Conservation (phyloP, 2,113 vertebrate species). For the Colius striatus region DNA sequence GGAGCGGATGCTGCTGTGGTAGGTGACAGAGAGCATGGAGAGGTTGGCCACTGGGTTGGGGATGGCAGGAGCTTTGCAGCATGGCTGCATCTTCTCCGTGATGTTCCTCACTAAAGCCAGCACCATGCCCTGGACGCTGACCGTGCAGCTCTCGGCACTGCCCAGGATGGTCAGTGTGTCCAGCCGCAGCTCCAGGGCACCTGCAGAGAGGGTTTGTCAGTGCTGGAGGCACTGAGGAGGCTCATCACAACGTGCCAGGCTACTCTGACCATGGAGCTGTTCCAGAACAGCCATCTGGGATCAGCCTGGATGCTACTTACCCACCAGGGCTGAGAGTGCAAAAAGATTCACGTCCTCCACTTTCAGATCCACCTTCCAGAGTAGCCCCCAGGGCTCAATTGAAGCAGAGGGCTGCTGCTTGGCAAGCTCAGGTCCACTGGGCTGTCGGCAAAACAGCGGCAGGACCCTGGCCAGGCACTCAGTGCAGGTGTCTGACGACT, state of each 20-base stretch:
- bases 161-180: constrained; percentile 83
- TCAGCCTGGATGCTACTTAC: constrained; percentile 70
- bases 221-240: background rate
- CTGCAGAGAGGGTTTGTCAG: constrained; percentile 59
- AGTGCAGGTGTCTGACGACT: constrained; percentile 90
- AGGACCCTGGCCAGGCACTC: constrained; percentile 91
- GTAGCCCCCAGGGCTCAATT: constrained; percentile 63
- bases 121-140: constrained; percentile 86
- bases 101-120: constrained; percentile 86
- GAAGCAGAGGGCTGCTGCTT: background rate
- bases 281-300: background rate
- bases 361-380: constrained; percentile 89
- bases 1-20: constrained; percentile 84
- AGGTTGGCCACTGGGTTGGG: constrained; percentile 81
- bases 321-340: constrained; percentile 88
- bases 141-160: constrained; percentile 83
- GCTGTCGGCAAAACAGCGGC: constrained; percentile 71
- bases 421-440: background rate
- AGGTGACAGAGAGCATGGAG: constrained; percentile 80
- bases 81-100: constrained; percentile 89
- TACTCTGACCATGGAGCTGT: accelerated
- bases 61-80: constrained; percentile 85
- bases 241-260: background rate
- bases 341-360: constrained; percentile 93
- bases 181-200: constrained; percentile 87